Evolutionary conservation across 1,140 invertebrate genomes (phyloP).

Genomic region (Drosophila miranda): DNA sequence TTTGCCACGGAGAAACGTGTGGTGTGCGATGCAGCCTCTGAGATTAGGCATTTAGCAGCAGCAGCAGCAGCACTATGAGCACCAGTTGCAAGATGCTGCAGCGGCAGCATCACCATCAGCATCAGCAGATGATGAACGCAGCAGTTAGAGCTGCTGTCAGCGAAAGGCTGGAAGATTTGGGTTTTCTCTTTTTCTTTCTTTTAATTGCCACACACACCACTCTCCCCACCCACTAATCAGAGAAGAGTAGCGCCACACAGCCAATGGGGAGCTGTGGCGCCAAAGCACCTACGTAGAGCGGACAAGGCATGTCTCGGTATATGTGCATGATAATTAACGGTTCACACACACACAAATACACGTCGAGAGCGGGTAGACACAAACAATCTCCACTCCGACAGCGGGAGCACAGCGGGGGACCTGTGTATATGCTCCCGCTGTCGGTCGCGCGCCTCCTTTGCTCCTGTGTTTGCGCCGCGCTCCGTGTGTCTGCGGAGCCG

Average conservation of each 20-base stretch:
- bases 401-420: no score
- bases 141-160: conserved; percentile 20
- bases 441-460: no score
- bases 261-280: conserved; percentile 74
- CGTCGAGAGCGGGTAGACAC: no score
- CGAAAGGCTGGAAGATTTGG: conserved; percentile 33
- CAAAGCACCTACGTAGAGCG: conserved; percentile 69
- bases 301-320: conserved; percentile 53
- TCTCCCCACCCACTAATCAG: conserved; percentile 7
- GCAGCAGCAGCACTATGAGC: conserved; percentile 1
- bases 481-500: no score
- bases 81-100: no score
- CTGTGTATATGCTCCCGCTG: no score
- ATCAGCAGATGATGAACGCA: conserved; percentile 14
- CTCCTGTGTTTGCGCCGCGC: no score
- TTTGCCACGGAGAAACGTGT: conserved; percentile 1
- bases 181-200: conserved; percentile 24
- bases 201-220: conserved; percentile 37
- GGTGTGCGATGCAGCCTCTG: conserved; percentile 39
- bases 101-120: no score
- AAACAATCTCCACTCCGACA: no score
- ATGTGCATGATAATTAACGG: conserved; percentile 76
- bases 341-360: conserved; percentile 12
- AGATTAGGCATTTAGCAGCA: conserved; percentile 34
- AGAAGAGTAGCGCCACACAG: conserved; percentile 16